A percentile compares a stretch with the other conserved stretches of the same genome.
Evolutionary conservation across 2,113 vertebrate species (phyloP).

Genomic region (Archilochus colubris): DNA sequence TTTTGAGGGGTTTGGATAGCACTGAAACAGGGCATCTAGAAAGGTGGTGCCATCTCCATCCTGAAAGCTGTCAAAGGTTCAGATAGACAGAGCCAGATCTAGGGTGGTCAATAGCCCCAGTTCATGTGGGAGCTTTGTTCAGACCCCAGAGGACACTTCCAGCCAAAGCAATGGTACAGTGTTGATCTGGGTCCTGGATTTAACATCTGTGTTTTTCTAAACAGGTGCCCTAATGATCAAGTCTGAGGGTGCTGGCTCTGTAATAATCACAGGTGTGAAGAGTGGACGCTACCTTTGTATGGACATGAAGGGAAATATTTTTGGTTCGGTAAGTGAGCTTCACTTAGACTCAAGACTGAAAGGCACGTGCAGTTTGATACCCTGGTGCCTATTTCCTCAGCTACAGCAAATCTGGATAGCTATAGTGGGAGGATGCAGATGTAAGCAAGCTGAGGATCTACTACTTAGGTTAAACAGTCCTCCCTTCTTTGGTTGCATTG

Average conservation of each 20-base stretch:
- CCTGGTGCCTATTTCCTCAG: neutral
- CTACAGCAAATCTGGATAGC: neutral
- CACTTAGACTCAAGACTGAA: neutral
- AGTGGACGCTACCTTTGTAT: slow-evolving; percentile 82
- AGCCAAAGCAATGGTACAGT: accelerated
- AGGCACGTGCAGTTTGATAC: neutral
- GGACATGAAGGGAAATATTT: slow-evolving; percentile 77
- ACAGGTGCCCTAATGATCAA: slow-evolving; percentile 83
- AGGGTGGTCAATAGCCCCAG: neutral
- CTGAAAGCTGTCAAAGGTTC: neutral
- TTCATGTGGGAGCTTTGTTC: neutral
- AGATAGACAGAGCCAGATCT: neutral
- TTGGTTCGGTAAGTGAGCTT: slow-evolving; percentile 84
- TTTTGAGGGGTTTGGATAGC: neutral
- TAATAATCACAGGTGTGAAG: slow-evolving; percentile 83
- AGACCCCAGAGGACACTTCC: neutral
- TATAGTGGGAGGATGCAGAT: neutral
- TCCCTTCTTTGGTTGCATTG: neutral
- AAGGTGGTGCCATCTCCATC: neutral
- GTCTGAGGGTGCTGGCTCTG: slow-evolving; percentile 73
- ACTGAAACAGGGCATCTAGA: neutral
- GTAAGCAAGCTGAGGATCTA: neutral
- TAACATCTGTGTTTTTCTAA: neutral
- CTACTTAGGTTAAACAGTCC: neutral
- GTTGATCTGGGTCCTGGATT: neutral